Evolutionary conservation across 2,888 invertebrate genomes (phyloP).

Genomic region (Ferdinandea cuprea): DNA sequence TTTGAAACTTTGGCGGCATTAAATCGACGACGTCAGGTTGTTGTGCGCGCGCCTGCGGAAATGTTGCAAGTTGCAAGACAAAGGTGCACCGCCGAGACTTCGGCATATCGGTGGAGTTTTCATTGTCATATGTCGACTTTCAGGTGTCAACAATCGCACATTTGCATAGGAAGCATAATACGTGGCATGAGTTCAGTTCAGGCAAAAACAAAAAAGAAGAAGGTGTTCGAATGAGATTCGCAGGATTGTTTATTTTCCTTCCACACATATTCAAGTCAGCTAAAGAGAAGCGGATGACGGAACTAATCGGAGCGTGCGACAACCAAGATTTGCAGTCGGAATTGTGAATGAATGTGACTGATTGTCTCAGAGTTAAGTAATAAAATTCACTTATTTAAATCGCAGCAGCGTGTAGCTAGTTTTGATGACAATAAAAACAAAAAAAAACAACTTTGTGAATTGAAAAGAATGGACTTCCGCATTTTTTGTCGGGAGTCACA

Average conservation of each 20-base stretch:
- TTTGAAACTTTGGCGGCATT: constrained; percentile 58
- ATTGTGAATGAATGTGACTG: constrained; percentile 21
- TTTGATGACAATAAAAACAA: neutral
- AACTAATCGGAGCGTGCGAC: constrained; percentile 38
- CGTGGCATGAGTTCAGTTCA: neutral
- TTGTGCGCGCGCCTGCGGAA: constrained; percentile 27
- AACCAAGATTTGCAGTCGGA: constrained; percentile 16
- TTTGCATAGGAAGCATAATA: constrained; percentile 39
- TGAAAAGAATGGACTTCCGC: constrained; percentile 8
- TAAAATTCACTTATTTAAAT: constrained; percentile 15
- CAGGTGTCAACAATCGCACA: constrained; percentile 52
- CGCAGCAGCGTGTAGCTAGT: neutral
- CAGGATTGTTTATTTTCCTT: constrained; percentile 14
- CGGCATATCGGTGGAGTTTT: constrained; percentile 38
- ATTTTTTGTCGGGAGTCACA: neutral
- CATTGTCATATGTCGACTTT: constrained; percentile 68
- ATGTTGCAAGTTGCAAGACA: constrained; percentile 7
- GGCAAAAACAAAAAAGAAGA: constrained; percentile 14
- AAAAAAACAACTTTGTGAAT: neutral
- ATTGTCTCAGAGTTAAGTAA: constrained; percentile 6
- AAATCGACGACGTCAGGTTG: neutral
- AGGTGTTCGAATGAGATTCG: constrained; percentile 36
- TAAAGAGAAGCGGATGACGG: constrained; percentile 18
- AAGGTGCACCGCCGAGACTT: constrained; percentile 22
- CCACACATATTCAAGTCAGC: neutral